These are phyloP conservation scores for Baronia brevicornis DNA, from an alignment of 2,888 invertebrate genomes.

Conservation along the genomic window DNA sequence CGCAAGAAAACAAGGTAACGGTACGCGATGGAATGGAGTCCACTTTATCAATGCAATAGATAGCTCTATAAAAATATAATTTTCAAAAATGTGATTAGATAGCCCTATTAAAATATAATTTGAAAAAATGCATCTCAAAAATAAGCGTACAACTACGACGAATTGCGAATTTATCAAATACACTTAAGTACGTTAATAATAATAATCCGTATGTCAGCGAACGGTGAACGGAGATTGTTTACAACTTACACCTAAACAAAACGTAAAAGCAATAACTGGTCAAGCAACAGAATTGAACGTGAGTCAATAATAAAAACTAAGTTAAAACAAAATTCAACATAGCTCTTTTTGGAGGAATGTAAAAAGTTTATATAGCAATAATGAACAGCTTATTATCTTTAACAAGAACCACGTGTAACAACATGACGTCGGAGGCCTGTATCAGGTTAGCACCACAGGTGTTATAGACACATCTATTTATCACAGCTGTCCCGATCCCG, in stretches of 20 bases:
- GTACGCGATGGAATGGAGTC: constrained; percentile 58
- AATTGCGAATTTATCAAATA: constrained; percentile 40
- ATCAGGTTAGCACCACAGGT: constrained; percentile 62
- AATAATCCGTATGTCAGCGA: constrained; percentile 57
- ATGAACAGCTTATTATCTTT: constrained; percentile 56
- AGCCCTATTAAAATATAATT: constrained; percentile 54
- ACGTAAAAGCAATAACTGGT: constrained; percentile 58
- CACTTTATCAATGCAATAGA: constrained; percentile 60
- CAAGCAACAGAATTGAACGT: constrained; percentile 50
- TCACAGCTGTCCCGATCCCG: constrained; percentile 13
- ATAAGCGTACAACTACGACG: constrained; percentile 58
- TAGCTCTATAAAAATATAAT: constrained; percentile 57
- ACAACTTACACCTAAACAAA: constrained; percentile 52
- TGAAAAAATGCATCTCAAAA: constrained; percentile 63
- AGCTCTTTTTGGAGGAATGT: constrained; percentile 70
- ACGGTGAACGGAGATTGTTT: constrained; percentile 50
- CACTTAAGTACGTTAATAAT: constrained; percentile 68
- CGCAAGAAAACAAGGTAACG: constrained; percentile 42
- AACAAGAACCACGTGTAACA: constrained; percentile 66
- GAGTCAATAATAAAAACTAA: constrained; percentile 58
- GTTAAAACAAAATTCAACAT: constrained; percentile 70
- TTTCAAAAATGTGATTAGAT: constrained; percentile 59
- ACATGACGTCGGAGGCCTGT: constrained; percentile 58
- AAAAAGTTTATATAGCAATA: constrained; percentile 67
- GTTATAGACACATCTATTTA: constrained; percentile 23